Evolutionary conservation across 2,888 invertebrate genomes (phyloP), one percentile per base, ranked within the genome.

Genomic region (Apantesis nais): DNA sequence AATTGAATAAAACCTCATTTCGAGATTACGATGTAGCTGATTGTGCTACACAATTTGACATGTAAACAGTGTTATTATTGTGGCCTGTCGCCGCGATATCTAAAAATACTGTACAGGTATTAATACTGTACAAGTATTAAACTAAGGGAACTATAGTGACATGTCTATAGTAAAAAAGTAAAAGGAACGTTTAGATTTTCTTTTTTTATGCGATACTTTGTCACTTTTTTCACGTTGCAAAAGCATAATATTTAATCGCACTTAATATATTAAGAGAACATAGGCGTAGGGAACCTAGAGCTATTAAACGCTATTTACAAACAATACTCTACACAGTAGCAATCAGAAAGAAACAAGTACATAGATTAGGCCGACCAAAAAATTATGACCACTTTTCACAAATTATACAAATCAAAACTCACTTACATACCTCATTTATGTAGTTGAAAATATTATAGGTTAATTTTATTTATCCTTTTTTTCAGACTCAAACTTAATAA

Each of bases 1-100:
- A 92, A 93, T 91, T 88, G 85, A 90, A 93, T 91, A 88, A 90
- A 91, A 86, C 85, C 89, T 88, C 86, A 88, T 90, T 90, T 81
- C 83, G 82, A 83, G 80, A 89, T 89, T 90, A 90, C 86, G 90
- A 87, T 86, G 82, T 76, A 75, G 86, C 81, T 86, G 88, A 90
- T 90, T 87, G 87, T 86, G 87, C 87, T 87, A 84, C 81, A 86
- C 83, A 86, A 86, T 86, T 85, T 83, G 79, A 83, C 84, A 83
- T 83, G 85, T 86, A 90, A 90, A 90, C 88, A 88, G 82, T 87
- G 89, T 90, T 89, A 90, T 87, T 88, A 85, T 82, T 83, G 68
- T 70, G 55, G 84, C 83, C 72, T 82, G 62, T 64, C 66, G 71
- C 55, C 25, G 14, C 12, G 12, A n/a, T 25, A 25, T 66, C 72